Percentiles rank a stretch among this genome's conserved stretches.
Evolutionary conservation across 2,888 invertebrate species (phyloP).

Genomic region (Scaptomyza parva): DNA sequence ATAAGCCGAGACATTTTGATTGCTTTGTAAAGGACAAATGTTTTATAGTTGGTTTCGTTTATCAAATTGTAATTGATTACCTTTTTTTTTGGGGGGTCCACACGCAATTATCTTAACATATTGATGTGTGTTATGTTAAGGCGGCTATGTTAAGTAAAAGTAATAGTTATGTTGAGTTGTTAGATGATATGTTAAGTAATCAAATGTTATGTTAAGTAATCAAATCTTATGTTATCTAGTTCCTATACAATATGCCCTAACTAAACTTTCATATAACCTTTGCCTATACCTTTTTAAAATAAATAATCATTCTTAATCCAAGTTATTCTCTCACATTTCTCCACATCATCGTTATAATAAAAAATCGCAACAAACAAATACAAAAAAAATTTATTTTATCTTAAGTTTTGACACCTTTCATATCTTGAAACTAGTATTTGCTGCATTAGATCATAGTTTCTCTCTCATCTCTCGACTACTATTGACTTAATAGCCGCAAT

Average conservation of each 20-base stretch:
- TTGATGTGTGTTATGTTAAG: slow-evolving; percentile 1
- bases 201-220: too few relatives aligned
- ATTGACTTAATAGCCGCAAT: slow-evolving; percentile 34
- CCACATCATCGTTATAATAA: not conserved
- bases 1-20: slow-evolving; percentile 51
- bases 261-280: too few relatives aligned
- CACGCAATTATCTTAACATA: too few relatives aligned
- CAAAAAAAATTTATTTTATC: slow-evolving; percentile 10
- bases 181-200: too few relatives aligned
- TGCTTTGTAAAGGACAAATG: slow-evolving; percentile 11
- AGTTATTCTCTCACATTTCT: too few relatives aligned
- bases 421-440: slow-evolving; percentile 33
- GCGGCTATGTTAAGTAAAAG: not conserved
- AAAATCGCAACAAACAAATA: not conserved
- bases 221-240: too few relatives aligned
- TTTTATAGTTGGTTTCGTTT: not conserved
- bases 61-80: slow-evolving; percentile 5
- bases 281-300: too few relatives aligned
- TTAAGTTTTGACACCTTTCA: slow-evolving; percentile 35
- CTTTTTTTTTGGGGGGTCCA: not conserved
- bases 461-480: slow-evolving; percentile 25
- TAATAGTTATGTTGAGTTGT: too few relatives aligned
- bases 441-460: slow-evolving; percentile 38
- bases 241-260: too few relatives aligned
- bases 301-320: too few relatives aligned